Percentiles rank a stretch among this genome's conserved stretches.
Conservation (phyloP, 2,113 vertebrate genomes). For the Spea bombifrons region DNA sequence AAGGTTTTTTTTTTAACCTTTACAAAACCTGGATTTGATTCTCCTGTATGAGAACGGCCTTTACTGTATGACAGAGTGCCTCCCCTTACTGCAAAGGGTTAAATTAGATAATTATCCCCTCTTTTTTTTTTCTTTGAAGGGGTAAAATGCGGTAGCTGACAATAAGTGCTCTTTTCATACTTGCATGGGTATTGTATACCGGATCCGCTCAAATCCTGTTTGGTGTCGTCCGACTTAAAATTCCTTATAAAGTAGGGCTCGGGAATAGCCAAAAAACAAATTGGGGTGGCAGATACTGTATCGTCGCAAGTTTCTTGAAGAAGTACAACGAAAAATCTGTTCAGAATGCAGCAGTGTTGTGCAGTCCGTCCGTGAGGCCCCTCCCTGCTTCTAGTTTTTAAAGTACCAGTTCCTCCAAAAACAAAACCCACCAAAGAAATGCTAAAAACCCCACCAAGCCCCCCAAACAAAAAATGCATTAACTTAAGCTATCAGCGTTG, state of each 20-base stretch:
- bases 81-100: conserved; percentile 26
- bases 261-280: conserved; percentile 44
- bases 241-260: conserved; percentile 28
- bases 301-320: conserved; percentile 50
- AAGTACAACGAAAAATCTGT: conserved; percentile 51
- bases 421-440: neutral
- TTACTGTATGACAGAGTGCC: neutral
- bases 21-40: conserved; percentile 4
- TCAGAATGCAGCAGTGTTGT: conserved; percentile 51
- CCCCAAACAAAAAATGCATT: too few species aligned
- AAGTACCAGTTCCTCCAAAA: conserved; percentile 19
- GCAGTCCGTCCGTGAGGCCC: conserved; percentile 46
- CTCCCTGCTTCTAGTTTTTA: conserved; percentile 31
- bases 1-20: neutral
- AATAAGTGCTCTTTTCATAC: conserved; percentile 45
- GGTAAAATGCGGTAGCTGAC: conserved; percentile 38
- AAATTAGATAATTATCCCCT: conserved; percentile 39
- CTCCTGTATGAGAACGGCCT: neutral
- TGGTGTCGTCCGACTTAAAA: conserved; percentile 26
- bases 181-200: conserved; percentile 47
- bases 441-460: too few species aligned
- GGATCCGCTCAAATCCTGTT: conserved; percentile 41
- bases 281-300: conserved; percentile 49
- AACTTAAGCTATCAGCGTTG: too few species aligned
- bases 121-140: conserved; percentile 39